These are phyloP conservation scores for Xerus inauris DNA, from an alignment of 2,113 vertebrate genomes.

Conservation along the genomic window DNA sequence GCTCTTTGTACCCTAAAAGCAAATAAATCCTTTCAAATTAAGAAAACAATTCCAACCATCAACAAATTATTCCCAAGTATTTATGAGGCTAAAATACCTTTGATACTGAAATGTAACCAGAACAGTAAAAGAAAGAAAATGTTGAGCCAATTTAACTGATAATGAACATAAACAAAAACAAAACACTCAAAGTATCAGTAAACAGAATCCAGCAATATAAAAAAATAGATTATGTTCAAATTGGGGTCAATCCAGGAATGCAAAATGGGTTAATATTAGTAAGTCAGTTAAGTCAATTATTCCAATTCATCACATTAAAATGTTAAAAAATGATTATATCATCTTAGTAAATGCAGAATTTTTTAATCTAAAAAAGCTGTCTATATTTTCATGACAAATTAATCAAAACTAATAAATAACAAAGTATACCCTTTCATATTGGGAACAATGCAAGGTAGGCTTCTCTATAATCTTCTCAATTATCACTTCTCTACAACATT, in stretches of 20 bases:
- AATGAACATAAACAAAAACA: background rate
- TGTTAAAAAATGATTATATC: background rate
- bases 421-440: background rate
- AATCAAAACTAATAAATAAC: background rate
- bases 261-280: background rate
- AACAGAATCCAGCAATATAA: background rate
- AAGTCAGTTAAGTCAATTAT: conserved; percentile 14
- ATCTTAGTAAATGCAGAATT: background rate
- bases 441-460: background rate
- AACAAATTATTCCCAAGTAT: background rate
- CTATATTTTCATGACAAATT: background rate
- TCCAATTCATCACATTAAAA: background rate
- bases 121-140: background rate
- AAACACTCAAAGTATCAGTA: background rate
- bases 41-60: background rate
- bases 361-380: background rate
- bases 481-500: background rate
- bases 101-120: background rate
- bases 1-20: background rate
- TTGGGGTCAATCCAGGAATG: background rate
- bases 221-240: background rate
- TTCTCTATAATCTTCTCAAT: no score
- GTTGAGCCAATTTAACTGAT: background rate
- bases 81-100: background rate
- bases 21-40: background rate